Evolutionary conservation across 1,140 invertebrate species (phyloP).

Genomic region (Plodia interpunctella): DNA sequence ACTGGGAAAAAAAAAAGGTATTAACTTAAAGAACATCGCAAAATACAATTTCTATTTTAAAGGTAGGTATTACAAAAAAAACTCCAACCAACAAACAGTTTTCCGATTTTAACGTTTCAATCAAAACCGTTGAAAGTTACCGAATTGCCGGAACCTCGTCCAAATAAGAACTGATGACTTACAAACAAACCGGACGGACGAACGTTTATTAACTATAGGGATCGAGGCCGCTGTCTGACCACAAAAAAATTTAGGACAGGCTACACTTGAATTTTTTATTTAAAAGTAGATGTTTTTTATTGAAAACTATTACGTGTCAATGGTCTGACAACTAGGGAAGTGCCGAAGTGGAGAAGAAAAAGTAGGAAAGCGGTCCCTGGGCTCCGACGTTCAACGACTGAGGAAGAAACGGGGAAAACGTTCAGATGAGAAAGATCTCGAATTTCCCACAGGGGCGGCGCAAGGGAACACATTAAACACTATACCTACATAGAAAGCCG

Average conservation of each 20-base stretch:
- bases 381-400: no score
- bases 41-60: no score
- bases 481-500: background rate
- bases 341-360: no score
- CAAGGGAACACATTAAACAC: no score
- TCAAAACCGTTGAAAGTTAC: background rate
- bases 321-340: no score
- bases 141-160: background rate
- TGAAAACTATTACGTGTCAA: no score
- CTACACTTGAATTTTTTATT: background rate
- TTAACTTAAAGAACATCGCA: no score
- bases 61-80: background rate
- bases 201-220: conserved; percentile 30
- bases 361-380: no score
- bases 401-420: no score
- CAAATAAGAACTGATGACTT: conserved; percentile 33
- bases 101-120: background rate
- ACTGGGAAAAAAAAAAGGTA: no score
- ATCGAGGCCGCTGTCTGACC: conserved; percentile 17
- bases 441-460: no score
- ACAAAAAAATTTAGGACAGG: background rate
- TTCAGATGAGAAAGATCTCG: no score
- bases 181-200: conserved; percentile 25
- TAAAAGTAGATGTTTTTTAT: background rate
- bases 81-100: background rate